These are phyloP conservation scores for Muntiacus muntjak DNA, from an alignment of 2,113 vertebrate species.

Conservation along the genomic window DNA sequence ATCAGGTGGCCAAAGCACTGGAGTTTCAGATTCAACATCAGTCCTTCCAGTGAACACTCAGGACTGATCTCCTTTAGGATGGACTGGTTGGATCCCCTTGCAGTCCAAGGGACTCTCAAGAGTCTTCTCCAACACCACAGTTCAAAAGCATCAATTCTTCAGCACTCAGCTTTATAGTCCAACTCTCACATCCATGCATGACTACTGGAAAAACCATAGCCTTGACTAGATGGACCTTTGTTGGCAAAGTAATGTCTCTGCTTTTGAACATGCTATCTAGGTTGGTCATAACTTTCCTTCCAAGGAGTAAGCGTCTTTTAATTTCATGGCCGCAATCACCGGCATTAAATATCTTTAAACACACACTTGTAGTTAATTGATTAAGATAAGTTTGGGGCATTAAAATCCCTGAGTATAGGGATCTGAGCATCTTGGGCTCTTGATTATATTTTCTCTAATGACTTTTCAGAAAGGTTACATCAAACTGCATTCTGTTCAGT, in stretches of 20 bases:
- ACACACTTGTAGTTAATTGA: not conserved
- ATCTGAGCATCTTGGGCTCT: not conserved
- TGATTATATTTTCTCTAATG: not conserved
- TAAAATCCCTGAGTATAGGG: constrained; percentile 8
- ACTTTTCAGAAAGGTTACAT: constrained; percentile 6
- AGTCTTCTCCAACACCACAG: not conserved
- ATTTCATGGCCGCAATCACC: not conserved
- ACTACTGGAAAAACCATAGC: not conserved
- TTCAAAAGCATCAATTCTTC: not conserved
- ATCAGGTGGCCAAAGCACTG: not conserved
- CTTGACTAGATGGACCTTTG: not conserved
- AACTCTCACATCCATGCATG: not conserved
- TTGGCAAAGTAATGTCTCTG: not conserved
- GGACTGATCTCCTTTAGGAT: not conserved
- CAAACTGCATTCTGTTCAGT: not conserved
- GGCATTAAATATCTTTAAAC: not conserved
- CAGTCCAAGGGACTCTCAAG: not conserved
- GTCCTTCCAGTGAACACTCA: not conserved
- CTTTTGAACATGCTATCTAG: not conserved
- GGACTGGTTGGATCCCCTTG: not conserved
- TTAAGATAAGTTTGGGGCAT: not conserved
- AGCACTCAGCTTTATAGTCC: not conserved
- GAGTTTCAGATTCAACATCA: not conserved
- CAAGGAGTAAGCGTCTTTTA: not conserved
- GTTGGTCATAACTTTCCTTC: not conserved